Base-by-base conservation (phyloP, 2,113 vertebrate genomes). In the Dipodomys stephensi region DNA sequence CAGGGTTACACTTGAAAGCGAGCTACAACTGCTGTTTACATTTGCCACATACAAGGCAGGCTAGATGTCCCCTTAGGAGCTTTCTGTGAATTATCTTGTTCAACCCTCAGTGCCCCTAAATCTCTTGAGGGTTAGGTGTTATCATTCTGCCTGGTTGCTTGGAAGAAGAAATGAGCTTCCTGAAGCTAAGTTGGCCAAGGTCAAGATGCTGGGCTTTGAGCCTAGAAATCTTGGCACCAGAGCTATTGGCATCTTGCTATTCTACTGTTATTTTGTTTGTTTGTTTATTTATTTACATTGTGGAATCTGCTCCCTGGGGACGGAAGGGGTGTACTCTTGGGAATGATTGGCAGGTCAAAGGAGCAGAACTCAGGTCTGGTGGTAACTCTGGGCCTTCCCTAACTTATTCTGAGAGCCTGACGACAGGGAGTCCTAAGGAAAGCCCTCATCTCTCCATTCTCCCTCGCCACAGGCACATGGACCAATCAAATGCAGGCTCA, bases 361-460 rank as follows among this genome's bases (percentile, higher is more conserved):
- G 6, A 0, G 3, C 53, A 35, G 49, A 62, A 20, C 9, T 11
- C 23, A 60, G 81, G n/a, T 23, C 35, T 74, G 53, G 19, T 68
- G 5, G 16, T 30, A 69, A 23, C 73, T 53, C 86, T 32, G 35
- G 20, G 7, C 46, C 32, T 87, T 68, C 35, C 57, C 11, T 69
- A 27, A 35, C 15, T 62, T 39, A 67, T 20, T 25, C 6, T 69
- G 15, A 6, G 44, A 2, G 5, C 28, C 23, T 67, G 35, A 71
- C 44, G 57, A 16, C 39, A 35, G 72, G 28, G 23, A 64, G 3
- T 20, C 23, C 8, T 13, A 53, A 53, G 12, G 49, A 13, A 9
- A 53, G 12, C 49, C 49, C 15, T 9, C 15, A 39, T 0, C 5
- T 18, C 16, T 8, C 2, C 20, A 2, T 27, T 8, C 0, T 72